A percentile compares a stretch with the other conserved stretches of the same genome.
Conservation (phyloP, 1,140 invertebrate genomes). For the Limonius californicus region DNA sequence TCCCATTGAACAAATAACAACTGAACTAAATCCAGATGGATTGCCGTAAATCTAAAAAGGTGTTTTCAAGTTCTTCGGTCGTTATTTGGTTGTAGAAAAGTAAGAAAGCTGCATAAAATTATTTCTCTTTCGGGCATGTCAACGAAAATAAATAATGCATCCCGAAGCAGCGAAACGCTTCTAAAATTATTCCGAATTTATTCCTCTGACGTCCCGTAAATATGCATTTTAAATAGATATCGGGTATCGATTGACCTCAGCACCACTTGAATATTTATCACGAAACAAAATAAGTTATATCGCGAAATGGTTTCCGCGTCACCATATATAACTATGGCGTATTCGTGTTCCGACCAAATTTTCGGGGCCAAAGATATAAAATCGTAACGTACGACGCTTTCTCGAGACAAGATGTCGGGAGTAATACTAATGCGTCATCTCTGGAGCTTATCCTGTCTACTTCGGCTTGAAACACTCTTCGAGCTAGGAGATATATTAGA, state of each 20-base stretch:
- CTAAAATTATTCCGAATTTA: background rate
- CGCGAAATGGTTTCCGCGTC: background rate
- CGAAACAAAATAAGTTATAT: background rate
- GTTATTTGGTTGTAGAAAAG: no score
- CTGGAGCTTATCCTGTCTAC: constrained; percentile 7
- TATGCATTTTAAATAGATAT: background rate
- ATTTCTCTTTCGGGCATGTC: no score
- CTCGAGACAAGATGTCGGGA: background rate
- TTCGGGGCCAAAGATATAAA: background rate
- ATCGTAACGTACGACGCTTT: background rate
- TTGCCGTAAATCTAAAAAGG: no score
- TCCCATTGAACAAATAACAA: no score
- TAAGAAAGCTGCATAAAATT: no score
- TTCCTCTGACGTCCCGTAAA: background rate
- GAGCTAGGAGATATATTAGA: background rate
- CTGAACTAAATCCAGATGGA: no score
- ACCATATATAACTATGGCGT: background rate
- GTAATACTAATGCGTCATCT: constrained; percentile 7
- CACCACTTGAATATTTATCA: background rate
- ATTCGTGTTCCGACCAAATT: background rate
- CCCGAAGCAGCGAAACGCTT: background rate
- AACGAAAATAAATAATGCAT: no score
- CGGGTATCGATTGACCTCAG: background rate
- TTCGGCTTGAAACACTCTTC: constrained; percentile 5
- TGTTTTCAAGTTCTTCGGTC: no score